Evolutionary conservation across 2,888 invertebrate genomes (phyloP).

Genomic region (Cephus runcator): DNA sequence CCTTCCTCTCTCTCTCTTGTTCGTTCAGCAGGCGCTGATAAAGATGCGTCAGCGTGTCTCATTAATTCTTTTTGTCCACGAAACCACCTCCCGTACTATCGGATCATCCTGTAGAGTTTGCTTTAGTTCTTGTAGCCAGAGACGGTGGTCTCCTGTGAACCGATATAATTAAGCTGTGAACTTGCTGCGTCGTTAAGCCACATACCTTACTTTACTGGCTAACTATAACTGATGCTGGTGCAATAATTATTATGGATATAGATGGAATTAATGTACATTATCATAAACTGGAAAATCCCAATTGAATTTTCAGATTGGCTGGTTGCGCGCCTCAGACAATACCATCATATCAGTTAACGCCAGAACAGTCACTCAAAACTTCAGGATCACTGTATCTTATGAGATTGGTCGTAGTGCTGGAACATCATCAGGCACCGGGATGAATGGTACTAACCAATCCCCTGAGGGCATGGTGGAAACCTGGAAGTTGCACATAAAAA

Average conservation of each 20-base stretch:
- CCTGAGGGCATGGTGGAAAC: slow-evolving; percentile 85
- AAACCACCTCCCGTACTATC: not conserved
- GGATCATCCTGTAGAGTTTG: not conserved
- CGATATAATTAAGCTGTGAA: not conserved
- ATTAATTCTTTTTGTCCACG: slow-evolving; percentile 2
- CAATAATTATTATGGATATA: not conserved
- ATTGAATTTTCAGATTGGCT: slow-evolving; percentile 74
- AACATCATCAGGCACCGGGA: slow-evolving; percentile 65
- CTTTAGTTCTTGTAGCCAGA: not conserved
- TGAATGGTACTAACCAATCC: slow-evolving; percentile 82
- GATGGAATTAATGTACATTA: not conserved
- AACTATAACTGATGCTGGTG: not conserved
- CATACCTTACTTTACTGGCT: not conserved
- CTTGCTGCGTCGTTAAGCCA: not conserved
- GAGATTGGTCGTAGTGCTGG: slow-evolving; percentile 69
- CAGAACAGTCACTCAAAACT: slow-evolving; percentile 85
- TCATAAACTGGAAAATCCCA: not conserved
- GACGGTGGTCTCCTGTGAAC: not conserved
- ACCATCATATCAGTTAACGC: slow-evolving; percentile 89
- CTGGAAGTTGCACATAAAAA: slow-evolving; percentile 87
- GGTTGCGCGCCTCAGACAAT: slow-evolving; percentile 90
- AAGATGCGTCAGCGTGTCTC: slow-evolving; percentile 6
- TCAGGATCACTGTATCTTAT: slow-evolving; percentile 83
- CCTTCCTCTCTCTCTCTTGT: not conserved
- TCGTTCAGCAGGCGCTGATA: not conserved